These are phyloP conservation scores for Synergus itoensis DNA, from an alignment of 2,888 invertebrate species.

Conservation along the genomic window DNA sequence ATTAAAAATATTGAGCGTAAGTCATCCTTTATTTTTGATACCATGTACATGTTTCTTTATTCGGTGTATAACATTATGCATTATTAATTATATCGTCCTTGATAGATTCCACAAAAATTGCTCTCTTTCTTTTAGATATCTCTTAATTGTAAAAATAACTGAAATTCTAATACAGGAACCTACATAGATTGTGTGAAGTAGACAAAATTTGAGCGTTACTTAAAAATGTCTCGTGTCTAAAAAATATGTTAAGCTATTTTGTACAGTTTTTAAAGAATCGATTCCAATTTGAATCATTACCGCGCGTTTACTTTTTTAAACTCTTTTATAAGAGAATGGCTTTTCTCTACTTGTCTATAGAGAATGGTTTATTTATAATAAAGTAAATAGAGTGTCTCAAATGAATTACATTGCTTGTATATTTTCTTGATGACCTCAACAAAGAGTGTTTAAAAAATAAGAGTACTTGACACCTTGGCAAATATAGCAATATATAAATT, in stretches of 20 bases:
- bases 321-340: too few species aligned
- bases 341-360: too few species aligned
- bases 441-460: neutral
- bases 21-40: constrained; percentile 13
- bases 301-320: too few species aligned
- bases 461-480: neutral
- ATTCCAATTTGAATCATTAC: neutral
- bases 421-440: neutral
- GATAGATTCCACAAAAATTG: neutral
- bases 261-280: neutral
- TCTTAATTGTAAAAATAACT: neutral
- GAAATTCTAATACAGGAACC: neutral
- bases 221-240: neutral
- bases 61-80: constrained; percentile 35
- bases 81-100: constrained; percentile 9
- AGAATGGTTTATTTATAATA: neutral
- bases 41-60: constrained; percentile 15
- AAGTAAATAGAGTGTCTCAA: neutral
- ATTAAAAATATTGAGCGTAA: neutral
- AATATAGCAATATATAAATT: neutral
- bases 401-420: neutral
- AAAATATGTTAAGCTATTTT: neutral
- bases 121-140: neutral
- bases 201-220: neutral
- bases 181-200: neutral